A percentile compares a stretch with the other conserved stretches of the same genome.
Conservation (phyloP, 1,140 invertebrate genomes). For the Drosophila truncata region DNA sequence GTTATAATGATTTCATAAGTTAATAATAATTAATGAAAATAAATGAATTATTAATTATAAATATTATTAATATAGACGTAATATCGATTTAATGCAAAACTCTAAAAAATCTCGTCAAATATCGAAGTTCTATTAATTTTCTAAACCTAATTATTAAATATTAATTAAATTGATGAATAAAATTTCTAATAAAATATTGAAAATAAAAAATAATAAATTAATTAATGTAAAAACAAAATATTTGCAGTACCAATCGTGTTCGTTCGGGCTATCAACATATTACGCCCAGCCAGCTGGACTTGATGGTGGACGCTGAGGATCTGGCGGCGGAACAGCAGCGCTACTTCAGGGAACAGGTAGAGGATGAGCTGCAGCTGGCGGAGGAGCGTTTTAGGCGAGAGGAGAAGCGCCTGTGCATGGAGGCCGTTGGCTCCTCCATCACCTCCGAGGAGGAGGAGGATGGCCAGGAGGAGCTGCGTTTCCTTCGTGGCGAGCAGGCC, state of each 20-base stretch:
- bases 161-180: too few species aligned
- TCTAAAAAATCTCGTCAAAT: too few species aligned
- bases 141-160: too few species aligned
- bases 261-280: slow-evolving; percentile 5
- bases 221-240: background rate
- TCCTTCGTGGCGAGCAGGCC: background rate
- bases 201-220: background rate
- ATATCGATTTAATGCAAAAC: too few species aligned
- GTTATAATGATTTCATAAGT: too few species aligned
- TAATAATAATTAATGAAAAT: too few species aligned
- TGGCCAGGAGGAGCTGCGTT: slow-evolving; percentile 6
- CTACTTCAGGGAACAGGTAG: background rate
- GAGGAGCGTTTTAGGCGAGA: background rate
- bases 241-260: background rate
- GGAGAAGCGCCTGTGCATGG: background rate
- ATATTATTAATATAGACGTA: too few species aligned
- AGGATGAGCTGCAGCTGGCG: background rate
- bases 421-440: background rate
- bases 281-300: slow-evolving; percentile 12
- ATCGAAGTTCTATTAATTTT: too few species aligned
- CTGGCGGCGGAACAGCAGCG: background rate
- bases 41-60: too few species aligned
- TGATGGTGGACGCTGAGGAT: slow-evolving; percentile 9
- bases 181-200: too few species aligned
- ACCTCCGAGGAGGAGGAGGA: slow-evolving; percentile 6